Evolutionary conservation across 2,113 vertebrate genomes (phyloP).

Genomic region (Dromiciops gliroides): DNA sequence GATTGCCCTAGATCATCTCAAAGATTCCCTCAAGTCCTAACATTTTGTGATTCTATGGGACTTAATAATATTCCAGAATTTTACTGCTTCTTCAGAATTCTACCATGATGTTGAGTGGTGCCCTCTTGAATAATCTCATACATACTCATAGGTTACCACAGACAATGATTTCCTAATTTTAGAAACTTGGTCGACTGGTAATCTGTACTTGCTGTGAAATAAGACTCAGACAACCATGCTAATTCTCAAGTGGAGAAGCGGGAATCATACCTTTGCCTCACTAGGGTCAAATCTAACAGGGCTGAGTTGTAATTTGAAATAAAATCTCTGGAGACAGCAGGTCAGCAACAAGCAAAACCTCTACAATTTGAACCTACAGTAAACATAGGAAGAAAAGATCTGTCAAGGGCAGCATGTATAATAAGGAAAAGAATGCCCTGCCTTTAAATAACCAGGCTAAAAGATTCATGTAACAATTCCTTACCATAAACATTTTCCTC

Average conservation of each 20-base stretch:
- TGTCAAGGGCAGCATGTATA: not conserved
- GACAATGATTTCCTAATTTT: not conserved
- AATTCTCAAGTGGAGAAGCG: not conserved
- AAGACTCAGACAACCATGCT: not conserved
- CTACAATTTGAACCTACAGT: conserved; percentile 45
- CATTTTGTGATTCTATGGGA: not conserved
- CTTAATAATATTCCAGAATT: not conserved
- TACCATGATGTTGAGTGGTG: not conserved
- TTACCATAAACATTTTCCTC: not conserved
- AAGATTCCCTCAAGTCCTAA: not conserved
- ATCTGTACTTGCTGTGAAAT: not conserved
- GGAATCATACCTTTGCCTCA: not conserved
- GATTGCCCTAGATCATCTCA: not conserved
- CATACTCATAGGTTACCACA: not conserved
- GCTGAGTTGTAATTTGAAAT: conserved; percentile 23
- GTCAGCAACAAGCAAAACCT: conserved; percentile 51
- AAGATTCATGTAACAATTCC: conserved; percentile 31
- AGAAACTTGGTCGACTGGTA: conserved; percentile 13
- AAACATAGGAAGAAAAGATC: not conserved
- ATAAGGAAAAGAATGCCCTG: not conserved
- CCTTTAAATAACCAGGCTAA: not conserved
- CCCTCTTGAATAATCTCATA: not conserved
- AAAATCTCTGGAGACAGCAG: fast-evolving
- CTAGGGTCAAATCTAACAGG: conserved; percentile 13
- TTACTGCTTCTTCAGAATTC: conserved; percentile 22